Base-by-base conservation (phyloP, 2,797 vertebrate species). In the Pterois miles region DNA sequence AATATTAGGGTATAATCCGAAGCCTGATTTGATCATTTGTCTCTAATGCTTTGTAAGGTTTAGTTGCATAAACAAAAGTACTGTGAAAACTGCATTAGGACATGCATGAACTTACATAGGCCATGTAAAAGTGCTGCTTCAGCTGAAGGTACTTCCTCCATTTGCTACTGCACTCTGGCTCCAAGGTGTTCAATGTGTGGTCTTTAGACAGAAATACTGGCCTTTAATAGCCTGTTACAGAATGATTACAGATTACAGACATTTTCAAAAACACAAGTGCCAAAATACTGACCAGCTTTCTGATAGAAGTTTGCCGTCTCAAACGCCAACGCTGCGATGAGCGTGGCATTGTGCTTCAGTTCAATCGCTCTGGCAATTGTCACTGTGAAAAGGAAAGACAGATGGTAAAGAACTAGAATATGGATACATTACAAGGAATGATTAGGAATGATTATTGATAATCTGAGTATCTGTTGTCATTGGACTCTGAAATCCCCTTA, bases 291-390 rank as follows among this genome's bases (percentile, higher is more conserved):
- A 99, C 98, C 98, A 34, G 97, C 97, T 95, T 95, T 98, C 78
- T 98, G 98, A 88, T 99, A 99, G 93, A 98, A 99, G 94, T 97
- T 99, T 62, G 98, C 98, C 0, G 98, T 99, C 94, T 99, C 98
- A 23, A 95, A 97, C 0, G 98, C 94, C 92, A 99, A 84, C 1
- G 98, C 98, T 68, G 98, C 98, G n/a, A 99, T 96, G 31, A 99
- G 95, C 18, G 96, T 95, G 8, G 97, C 96, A 20, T 97, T 97
- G 73, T 99, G 98, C 88, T 99, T 99, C 90, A 99, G 93, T 71
- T 99, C 98, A 82, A 99, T 98, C 13, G 98, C 98, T 87, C 98
- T 94, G 80, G 98, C 98, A 78, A 99, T 99, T 4, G 98, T 99
- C 85, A 99, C 98, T 99, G 80, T 43, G 84, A 88, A 46, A 31